phyloP scores from a whole-genome alignment of 2,113 vertebrate genomes.

The Marmota monax region DNA sequence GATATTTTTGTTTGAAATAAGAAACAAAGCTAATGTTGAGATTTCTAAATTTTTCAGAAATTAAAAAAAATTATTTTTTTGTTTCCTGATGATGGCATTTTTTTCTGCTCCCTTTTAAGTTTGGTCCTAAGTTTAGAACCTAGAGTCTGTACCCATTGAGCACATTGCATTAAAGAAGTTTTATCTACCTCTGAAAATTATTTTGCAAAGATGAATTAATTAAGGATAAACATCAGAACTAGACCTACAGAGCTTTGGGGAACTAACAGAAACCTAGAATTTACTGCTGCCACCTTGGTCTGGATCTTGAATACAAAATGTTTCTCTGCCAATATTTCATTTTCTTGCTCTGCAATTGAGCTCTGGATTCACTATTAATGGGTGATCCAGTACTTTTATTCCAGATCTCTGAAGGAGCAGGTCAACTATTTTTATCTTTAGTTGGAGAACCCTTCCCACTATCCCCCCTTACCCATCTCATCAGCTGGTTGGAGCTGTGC shows the following conservation, averaged over 20 bases:
- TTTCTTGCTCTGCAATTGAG: background rate
- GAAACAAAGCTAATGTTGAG: background rate
- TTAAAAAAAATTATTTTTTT: background rate
- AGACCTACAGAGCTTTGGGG: background rate
- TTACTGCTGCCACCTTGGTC: background rate
- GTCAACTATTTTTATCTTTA: constrained; percentile 5
- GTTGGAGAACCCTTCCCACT: background rate
- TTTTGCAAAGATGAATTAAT: background rate
- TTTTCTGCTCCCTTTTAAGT: background rate
- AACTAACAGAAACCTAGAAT: background rate
- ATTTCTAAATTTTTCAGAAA: constrained; percentile 11
- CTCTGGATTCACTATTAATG: background rate
- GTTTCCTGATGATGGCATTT: background rate
- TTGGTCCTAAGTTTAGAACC: background rate
- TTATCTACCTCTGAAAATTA: background rate
- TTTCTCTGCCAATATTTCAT: background rate
- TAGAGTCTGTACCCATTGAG: background rate
- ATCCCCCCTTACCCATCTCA: background rate
- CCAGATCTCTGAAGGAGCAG: background rate
- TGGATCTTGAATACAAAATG: background rate
- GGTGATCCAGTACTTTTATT: constrained; percentile 1
- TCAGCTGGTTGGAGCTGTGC: background rate
- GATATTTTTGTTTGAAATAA: background rate
- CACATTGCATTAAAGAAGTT: background rate
- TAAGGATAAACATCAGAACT: constrained; percentile 6